phyloP scores from a whole-genome alignment of 2,113 vertebrate genomes.

The Archocentrus centrarchus region DNA sequence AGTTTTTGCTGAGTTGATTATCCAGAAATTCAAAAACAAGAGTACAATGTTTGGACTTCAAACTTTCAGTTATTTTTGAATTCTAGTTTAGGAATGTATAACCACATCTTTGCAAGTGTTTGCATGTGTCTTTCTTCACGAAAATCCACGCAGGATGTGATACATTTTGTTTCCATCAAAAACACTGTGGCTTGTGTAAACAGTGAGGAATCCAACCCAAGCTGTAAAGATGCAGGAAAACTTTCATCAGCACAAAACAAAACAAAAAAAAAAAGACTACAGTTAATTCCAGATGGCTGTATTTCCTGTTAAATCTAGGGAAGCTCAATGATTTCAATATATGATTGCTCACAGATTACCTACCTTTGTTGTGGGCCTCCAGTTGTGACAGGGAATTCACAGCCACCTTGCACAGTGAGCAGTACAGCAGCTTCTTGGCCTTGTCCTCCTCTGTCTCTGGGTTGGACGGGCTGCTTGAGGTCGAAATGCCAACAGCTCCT shows the following conservation, averaged over 20 bases:
- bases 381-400: constrained; percentile 94
- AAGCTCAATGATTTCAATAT: neutral
- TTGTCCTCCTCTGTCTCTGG: constrained; percentile 90
- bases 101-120: neutral
- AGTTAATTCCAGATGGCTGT: neutral
- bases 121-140: constrained; percentile 4
- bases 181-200: constrained; percentile 23
- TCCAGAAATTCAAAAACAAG: neutral
- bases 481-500: constrained; percentile 34
- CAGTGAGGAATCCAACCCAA: constrained; percentile 11
- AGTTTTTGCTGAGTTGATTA: neutral
- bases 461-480: constrained; percentile 61
- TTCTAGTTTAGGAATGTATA: neutral
- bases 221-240: neutral
- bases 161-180: constrained; percentile 16
- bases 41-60: neutral
- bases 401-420: constrained; percentile 92
- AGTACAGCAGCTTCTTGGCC: constrained; percentile 91
- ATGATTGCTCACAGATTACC: constrained; percentile 5
- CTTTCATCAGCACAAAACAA: neutral
- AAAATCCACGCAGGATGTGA: constrained; percentile 25
- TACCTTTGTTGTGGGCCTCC: constrained; percentile 96
- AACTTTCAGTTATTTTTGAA: neutral
- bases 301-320: neutral
- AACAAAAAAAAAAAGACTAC: neutral